Conservation (phyloP, 2,797 vertebrate genomes). For the Cichlasoma orientale region DNA sequence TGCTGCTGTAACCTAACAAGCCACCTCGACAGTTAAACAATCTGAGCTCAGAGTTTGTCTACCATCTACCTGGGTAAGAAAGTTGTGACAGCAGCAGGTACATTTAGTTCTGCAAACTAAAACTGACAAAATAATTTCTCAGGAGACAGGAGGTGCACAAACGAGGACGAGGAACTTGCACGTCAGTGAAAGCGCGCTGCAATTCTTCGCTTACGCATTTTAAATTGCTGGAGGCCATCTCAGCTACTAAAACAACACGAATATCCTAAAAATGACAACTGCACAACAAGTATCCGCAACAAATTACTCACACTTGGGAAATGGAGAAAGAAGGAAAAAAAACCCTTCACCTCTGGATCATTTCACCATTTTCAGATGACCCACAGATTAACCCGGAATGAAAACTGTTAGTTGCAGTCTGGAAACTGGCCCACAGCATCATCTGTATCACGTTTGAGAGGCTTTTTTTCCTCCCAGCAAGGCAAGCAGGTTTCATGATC, state of each 20-base stretch:
- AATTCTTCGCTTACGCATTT: background rate
- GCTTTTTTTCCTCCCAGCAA: background rate
- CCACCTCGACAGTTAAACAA: constrained; percentile 18
- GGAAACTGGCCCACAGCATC: background rate
- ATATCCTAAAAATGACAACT: background rate
- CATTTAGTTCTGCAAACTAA: background rate
- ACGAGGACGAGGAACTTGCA: background rate
- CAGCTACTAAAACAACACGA: background rate
- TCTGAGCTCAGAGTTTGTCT: background rate
- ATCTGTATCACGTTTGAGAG: background rate
- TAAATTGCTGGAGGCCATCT: background rate
- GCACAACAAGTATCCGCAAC: background rate
- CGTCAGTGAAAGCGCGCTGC: background rate
- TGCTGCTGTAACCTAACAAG: background rate
- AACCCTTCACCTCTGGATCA: background rate
- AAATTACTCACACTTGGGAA: background rate
- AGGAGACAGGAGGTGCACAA: background rate
- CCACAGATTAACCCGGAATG: background rate
- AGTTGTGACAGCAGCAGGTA: constrained; percentile 7
- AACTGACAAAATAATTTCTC: background rate
- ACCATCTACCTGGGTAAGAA: background rate
- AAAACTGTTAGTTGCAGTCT: background rate
- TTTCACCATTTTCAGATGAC: background rate
- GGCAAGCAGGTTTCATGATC: constrained; percentile 1
- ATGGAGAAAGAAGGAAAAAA: background rate